Evolutionary conservation across 2,888 invertebrate species (phyloP).

Genomic region (Clivina fossor): DNA sequence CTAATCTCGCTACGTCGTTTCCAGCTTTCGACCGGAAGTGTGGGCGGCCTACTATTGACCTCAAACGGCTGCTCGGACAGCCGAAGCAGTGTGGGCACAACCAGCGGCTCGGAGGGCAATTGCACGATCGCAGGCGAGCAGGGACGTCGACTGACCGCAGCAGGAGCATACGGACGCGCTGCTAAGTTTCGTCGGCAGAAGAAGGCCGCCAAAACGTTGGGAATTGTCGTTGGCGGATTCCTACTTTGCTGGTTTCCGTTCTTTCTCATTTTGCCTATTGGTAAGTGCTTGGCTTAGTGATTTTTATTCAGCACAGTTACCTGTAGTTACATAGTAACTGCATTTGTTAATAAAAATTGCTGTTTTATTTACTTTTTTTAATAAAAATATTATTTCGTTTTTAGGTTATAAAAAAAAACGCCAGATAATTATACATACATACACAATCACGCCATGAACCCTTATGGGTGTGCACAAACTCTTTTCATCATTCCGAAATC

Average conservation of each 20-base stretch:
- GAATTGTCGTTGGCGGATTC: constrained; percentile 66
- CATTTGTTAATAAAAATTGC: too few species aligned
- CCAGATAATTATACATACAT: too few species aligned
- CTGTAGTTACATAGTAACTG: too few species aligned
- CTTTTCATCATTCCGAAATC: too few species aligned
- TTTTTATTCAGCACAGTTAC: too few species aligned
- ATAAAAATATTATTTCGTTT: too few species aligned
- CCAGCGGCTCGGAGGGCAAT: constrained; percentile 18
- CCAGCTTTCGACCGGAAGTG: constrained; percentile 25
- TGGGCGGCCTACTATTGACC: constrained; percentile 20
- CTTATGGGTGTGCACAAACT: too few species aligned
- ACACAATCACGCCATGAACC: too few species aligned
- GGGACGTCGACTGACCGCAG: constrained; percentile 32
- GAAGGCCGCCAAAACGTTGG: constrained; percentile 66
- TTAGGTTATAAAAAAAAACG: too few species aligned
- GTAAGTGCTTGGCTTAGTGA: constrained; percentile 50
- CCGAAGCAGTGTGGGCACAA: constrained; percentile 24
- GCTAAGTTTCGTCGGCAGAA: constrained; percentile 62
- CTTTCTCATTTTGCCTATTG: constrained; percentile 65
- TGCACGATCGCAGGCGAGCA: constrained; percentile 30
- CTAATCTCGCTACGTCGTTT: too few species aligned
- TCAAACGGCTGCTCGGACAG: constrained; percentile 20
- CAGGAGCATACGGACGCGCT: constrained; percentile 45
- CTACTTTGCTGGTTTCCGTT: constrained; percentile 70
- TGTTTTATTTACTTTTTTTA: too few species aligned